Evolutionary conservation across 1,140 invertebrate species (phyloP), one percentile per base, ranked within the genome.

Genomic region (Aricia agestis): DNA sequence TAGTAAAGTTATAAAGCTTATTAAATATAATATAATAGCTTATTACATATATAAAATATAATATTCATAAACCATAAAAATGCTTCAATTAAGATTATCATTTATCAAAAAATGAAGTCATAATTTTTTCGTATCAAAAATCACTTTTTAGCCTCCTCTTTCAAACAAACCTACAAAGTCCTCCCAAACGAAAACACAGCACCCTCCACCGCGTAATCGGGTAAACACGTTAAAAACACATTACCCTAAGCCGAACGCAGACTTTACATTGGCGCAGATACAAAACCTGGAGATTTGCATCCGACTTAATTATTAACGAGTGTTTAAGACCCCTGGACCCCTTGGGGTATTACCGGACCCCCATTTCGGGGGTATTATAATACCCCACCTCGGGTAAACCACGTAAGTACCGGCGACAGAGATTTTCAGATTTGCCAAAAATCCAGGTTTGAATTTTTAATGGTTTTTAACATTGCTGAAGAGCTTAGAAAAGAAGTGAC

Each of bases 251-350:
- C 45, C 45, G 11, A 52, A 9, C 7, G 10, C 45, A 52, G 45
- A 52, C 45, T 52, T 52, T 52, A 52, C 45, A 52, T 15, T 13
- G 45, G 2, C 36, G 36, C 36, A 13, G 45, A 15, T 52, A 3
- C 45, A 11, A 15, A 52, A 52, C 45, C 45, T 52, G 45, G 45
- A 52, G 45, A 52, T 52, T 52, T 52, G 45, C 45, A 52, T 52
- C 45, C 45, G 45, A 52, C 45, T 52, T 52, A 52, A 52, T 52
- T 52, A 52, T 52, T 52, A 52, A 52, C 45, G 45, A 52, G 45
- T 15, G 13, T 52, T 52, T 52, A 52, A 52, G 45, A 52, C 45
- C 45, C 11, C 45, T 52, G 11, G 45, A 52, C 45, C 45, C 45
- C 36, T 36, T 36, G 45, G 45, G 45, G 45, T 52, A 52, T 52